Evolutionary conservation across 2,888 invertebrate species (phyloP), one percentile per base, ranked within the genome.

Genomic region (Apotomis betuletana): DNA sequence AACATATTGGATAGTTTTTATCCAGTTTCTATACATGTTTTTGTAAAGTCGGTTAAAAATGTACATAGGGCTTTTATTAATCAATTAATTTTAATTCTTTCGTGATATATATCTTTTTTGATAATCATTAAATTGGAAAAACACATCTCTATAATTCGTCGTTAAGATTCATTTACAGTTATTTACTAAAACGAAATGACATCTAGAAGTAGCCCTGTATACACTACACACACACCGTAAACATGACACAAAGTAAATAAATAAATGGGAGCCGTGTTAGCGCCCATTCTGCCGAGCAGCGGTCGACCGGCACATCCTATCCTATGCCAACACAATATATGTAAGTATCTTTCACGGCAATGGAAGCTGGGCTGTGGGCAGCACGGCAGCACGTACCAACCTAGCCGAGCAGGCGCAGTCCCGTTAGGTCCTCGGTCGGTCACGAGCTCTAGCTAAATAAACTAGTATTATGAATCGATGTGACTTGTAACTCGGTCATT

Each of bases 401-500:
- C 77, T 81, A 79, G 80, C 79, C 79, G 78, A 77, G 76, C 77
- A 77, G 77, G 76, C 80, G 76, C 75, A 75, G 77, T 83, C 80
- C 87, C 87, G 86, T 87, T 87, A 87, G 76, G 74, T 77, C 79
- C 77, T 80, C 78, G 77, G 74, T 76, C 80, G 81, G 80, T 79
- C 74, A 62, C 27, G 75, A 77, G 69, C 73, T 70, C 73, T 70
- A 77, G 69, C 64, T 64, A 64, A 55, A 55, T 64, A 64, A 55
- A 55, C 64, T 55, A 55, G 62, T 59, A 62, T 57, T 67, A 68
- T 62, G 60, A 63, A 69, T 67, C 63, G 46, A 63, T 64, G 46
- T 64, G 55, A 60, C 59, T 36, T 54, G 38, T 44, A 44, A 44
- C 73, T 55, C 55, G 46, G 60, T 52, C 52, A 62, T 61, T 62